phyloP scores from a whole-genome alignment of 2,888 invertebrate genomes.

The Lasioglossum figueresi region DNA sequence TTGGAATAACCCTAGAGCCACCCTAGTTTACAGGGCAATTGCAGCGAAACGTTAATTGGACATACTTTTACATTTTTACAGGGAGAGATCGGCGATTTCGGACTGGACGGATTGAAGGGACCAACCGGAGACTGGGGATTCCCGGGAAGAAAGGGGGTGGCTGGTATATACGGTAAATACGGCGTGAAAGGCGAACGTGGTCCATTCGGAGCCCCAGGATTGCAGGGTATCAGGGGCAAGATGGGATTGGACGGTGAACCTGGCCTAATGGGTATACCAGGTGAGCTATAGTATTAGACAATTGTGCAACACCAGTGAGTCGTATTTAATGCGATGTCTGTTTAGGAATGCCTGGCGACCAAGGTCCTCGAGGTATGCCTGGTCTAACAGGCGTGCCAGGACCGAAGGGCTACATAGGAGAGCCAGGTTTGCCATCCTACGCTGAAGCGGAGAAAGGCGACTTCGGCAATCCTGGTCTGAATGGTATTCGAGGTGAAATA shows the following conservation, averaged over 20 bases:
- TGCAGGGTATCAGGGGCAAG: conserved; percentile 82
- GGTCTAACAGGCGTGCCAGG: conserved; percentile 88
- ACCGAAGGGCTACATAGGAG: conserved; percentile 85
- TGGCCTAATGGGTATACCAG: conserved; percentile 85
- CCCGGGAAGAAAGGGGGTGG: conserved; percentile 72
- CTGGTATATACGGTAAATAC: conserved; percentile 79
- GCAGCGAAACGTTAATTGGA: not conserved
- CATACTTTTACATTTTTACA: conserved; percentile 44
- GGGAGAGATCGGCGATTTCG: conserved; percentile 82
- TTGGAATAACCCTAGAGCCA: too few species aligned
- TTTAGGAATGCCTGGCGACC: conserved; percentile 81
- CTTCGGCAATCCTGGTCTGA: conserved; percentile 85
- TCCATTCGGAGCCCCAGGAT: conserved; percentile 82
- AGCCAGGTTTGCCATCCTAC: conserved; percentile 82
- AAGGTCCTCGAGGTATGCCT: conserved; percentile 80
- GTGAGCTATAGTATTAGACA: conserved; percentile 53
- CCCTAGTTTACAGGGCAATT: too few species aligned
- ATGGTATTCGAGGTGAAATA: conserved; percentile 84
- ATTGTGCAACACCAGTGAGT: not conserved
- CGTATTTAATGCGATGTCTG: not conserved
- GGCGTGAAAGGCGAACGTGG: conserved; percentile 86
- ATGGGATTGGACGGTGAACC: conserved; percentile 83
- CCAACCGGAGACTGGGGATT: conserved; percentile 86
- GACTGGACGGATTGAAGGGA: conserved; percentile 86
- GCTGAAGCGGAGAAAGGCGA: conserved; percentile 84